Base-by-base conservation (phyloP, 2,797 vertebrate genomes). In the Rhinatrema bivittatum region DNA sequence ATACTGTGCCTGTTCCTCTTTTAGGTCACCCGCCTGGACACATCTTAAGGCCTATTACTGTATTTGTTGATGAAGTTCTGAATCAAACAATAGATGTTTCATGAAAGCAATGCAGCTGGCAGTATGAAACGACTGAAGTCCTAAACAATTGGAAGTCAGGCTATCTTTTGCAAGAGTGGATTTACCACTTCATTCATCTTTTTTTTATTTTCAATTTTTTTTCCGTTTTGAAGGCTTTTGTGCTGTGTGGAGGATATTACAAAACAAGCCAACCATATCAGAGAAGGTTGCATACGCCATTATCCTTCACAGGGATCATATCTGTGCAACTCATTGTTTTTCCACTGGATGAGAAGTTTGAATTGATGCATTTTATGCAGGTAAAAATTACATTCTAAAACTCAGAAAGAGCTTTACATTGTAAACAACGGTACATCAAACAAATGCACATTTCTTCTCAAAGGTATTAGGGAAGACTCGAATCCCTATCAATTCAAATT, bases 381-480 rank as follows among this genome's bases (percentile, higher is more conserved):
- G 13, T 46, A 32, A 52, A 57, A 62, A 64, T 46, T 30, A 15
- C 12, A 32, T 50, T 50, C 44, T 61, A 58, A 65, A 63, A 13
- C 25, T 23, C 26, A 50, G 26, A 32, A 54, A 47, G 72, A 25
- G 3, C 40, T 43, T 66, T 53, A 36, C 25, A 47, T 14, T 50
- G 40, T 59, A 70, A 62, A 68, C 7, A 22, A 13, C 39, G 53
- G 18, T 49, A 37, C n/a, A 39, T 51, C 46, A 52, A 62, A 62
- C 20, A 26, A 68, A 50, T 20, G 25, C 26, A 22, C 27, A 22
- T 21, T 32, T 9, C 39, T 33, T 57, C 33, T 57, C 46, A 59
- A 62, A 65, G 40, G 42, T 63, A 50, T 35, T 36, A 25, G 15
- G 10, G 25, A 60, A 58, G 6, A 12, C 9, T 41, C n/a, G 55